Conservation (phyloP, 1,140 invertebrate species). For the Asbolus verrucosus region DNA sequence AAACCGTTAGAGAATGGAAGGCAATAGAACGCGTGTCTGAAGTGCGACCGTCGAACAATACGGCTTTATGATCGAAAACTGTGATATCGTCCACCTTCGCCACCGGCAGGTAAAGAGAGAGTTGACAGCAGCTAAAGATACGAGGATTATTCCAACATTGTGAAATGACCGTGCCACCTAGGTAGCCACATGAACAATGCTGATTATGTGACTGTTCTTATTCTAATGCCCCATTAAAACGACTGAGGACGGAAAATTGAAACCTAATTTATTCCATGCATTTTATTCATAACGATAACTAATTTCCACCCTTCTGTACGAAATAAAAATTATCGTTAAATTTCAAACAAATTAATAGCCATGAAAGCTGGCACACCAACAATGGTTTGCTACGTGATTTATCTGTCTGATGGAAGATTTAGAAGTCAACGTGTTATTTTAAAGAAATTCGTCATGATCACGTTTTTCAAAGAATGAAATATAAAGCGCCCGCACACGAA, state of each 20-base stretch:
- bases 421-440: not conserved
- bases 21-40: constrained; percentile 3
- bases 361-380: not conserved
- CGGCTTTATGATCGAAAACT: not conserved
- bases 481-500: not conserved
- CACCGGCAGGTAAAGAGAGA: constrained; percentile 4
- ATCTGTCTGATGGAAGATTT: constrained; percentile 21
- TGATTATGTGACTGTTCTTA: constrained; percentile 7
- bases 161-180: constrained; percentile 23
- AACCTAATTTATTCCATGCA: constrained; percentile 24
- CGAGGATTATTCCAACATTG: constrained; percentile 19
- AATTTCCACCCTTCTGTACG: not conserved
- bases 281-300: not conserved
- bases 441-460: constrained; percentile 29
- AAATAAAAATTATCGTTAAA: not conserved
- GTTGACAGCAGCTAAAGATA: constrained; percentile 12
- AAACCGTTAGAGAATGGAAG: not conserved
- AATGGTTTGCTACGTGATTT: constrained; percentile 13
- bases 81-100: constrained; percentile 15
- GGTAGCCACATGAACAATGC: not conserved
- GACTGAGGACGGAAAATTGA: not conserved
- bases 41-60: constrained; percentile 1
- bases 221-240: not conserved
- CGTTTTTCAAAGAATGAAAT: constrained; percentile 1
- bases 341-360: not conserved